Base-by-base conservation (phyloP, 1,140 invertebrate species). In the Gryon sp. region DNA sequence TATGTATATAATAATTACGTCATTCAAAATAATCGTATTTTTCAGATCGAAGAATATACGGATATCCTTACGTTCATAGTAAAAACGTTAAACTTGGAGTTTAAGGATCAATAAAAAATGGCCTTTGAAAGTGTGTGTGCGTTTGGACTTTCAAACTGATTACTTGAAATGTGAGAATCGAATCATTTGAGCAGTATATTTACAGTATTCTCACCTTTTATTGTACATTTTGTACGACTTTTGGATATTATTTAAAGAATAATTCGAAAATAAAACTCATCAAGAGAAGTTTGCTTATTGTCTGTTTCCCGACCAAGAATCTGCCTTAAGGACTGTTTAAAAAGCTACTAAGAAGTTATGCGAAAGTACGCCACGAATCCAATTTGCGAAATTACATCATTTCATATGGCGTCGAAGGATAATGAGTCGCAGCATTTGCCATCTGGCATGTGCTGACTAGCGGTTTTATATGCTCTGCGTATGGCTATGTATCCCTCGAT, bases 41-140 rank as follows among this genome's bases (percentile, higher is more conserved):
- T 92, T 60, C 89, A 96, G 93, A 98, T 98, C 82, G 95, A 97
- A 74, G 96, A 98, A 88, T 90, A 93, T 60, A 94, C 94, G 0
- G 96, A 98, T 80, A 94, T 97, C 65, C 91, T 96, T 82, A 93
- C 94, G 77, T 98, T 98, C 88, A 92, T 98, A 57, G 92, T 92
- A n/a, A 92, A 93, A 84, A 90, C 93, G 41, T 88, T 98, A 36
- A 92, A 92, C 22, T 88, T 96, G 22, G 83, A 92, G 75, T 95
- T 94, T 80, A 88, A 85, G 62, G 28, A 70, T 22, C 76, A 83
- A 4, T 43, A 57, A 46, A 20, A 52, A 19, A 1, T 20, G 15
- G 12, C 30, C n/a, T n/a, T 40, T 15, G 36, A 41, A 32, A 36
- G 8, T 19, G 30, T 57, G 30, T 62, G 24, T 20, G 24, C 15